Percentiles rank a stretch among this genome's conserved stretches.
Conservation (phyloP, 2,113 vertebrate genomes). For the Promerops cafer region DNA sequence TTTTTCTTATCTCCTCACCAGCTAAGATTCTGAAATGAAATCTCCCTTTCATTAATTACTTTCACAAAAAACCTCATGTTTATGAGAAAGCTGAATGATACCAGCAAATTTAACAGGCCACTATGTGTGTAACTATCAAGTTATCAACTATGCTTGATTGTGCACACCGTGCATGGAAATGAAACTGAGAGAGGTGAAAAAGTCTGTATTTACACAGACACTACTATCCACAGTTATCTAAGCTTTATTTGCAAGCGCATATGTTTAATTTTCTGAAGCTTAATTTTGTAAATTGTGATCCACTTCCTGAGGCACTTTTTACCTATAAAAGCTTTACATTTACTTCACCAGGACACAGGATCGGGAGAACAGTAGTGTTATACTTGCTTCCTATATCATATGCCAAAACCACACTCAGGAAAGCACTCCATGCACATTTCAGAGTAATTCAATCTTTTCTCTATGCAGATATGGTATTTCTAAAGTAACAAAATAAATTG, state of each 20-base stretch:
- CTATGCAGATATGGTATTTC: not conserved
- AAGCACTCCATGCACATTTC: not conserved
- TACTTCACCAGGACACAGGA: not conserved
- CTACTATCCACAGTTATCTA: not conserved
- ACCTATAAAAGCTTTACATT: not conserved
- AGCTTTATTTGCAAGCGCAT: not conserved
- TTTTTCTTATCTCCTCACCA: constrained; percentile 18
- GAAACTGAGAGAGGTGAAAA: not conserved
- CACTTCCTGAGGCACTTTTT: not conserved
- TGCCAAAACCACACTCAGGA: not conserved
- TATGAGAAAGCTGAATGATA: not conserved
- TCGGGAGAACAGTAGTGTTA: not conserved
- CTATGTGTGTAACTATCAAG: not conserved
- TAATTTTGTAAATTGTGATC: not conserved
- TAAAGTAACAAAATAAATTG: not conserved
- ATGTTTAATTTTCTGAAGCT: not conserved
- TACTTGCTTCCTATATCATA: not conserved
- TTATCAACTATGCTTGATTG: not conserved
- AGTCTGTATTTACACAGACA: not conserved
- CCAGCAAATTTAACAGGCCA: not conserved
- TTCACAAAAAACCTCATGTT: not conserved
- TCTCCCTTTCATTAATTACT: not conserved
- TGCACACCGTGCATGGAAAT: not conserved
- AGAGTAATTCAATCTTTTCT: not conserved
- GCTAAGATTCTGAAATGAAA: not conserved